A percentile compares a stretch with the other conserved stretches of the same genome.
phyloP scores from a whole-genome alignment of 2,797 vertebrate species.

The Rhinatrema bivittatum region DNA sequence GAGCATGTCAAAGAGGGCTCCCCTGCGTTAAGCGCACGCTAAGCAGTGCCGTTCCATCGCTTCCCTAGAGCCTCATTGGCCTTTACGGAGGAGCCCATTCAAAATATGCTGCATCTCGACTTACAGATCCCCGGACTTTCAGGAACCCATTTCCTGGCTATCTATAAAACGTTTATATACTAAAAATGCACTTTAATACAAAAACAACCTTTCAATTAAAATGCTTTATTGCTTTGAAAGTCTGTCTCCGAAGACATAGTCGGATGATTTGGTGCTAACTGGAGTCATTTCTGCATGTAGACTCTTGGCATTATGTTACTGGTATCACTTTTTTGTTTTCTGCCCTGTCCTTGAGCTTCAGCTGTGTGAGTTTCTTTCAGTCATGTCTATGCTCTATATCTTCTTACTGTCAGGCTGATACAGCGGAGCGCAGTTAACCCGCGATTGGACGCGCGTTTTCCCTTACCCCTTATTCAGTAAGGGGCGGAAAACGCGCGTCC shows the following conservation, averaged over 20 bases:
- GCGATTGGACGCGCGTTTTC: too few relatives aligned
- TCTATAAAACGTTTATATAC: constrained; percentile 37
- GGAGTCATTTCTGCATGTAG: constrained; percentile 7
- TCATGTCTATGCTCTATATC: too few relatives aligned
- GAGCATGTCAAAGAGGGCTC: neutral
- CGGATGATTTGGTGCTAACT: constrained; percentile 12
- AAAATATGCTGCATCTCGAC: constrained; percentile 1
- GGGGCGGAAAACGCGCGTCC: too few relatives aligned
- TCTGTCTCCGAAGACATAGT: constrained; percentile 2
- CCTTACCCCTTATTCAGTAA: too few relatives aligned
- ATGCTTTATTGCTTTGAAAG: constrained; percentile 33
- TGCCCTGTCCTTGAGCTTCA: too few relatives aligned
- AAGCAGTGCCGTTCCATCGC: neutral
- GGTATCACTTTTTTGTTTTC: neutral
- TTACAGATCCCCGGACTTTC: constrained; percentile 5
- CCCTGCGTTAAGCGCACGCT: neutral
- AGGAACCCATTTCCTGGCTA: constrained; percentile 1
- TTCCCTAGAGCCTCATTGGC: constrained; percentile 23
- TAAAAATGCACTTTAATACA: constrained; percentile 22
- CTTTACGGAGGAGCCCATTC: constrained; percentile 10
- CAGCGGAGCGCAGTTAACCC: too few relatives aligned
- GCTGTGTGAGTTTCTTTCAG: too few relatives aligned
- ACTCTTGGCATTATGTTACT: too few relatives aligned
- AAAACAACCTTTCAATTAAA: constrained; percentile 18
- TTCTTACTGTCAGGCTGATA: too few relatives aligned